These are phyloP conservation scores for Andricus quercusramuli DNA, from an alignment of 2,888 invertebrate species.

Conservation along the genomic window DNA sequence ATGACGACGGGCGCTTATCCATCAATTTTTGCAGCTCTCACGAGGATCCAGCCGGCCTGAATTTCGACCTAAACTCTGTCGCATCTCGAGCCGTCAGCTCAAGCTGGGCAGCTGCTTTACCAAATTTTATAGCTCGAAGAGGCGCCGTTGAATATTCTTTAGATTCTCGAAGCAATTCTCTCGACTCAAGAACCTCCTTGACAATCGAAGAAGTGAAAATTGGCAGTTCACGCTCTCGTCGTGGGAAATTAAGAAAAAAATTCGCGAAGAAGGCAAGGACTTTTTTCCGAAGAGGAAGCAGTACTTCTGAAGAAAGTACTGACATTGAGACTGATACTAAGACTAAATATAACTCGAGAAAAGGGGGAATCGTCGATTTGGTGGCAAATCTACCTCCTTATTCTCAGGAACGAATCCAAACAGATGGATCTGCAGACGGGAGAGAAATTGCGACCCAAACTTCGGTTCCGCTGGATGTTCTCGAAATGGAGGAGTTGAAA, in stretches of 20 bases:
- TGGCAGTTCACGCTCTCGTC: conserved; percentile 74
- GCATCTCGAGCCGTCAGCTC: conserved; percentile 93
- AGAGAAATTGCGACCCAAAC: conserved; percentile 77
- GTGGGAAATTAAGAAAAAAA: conserved; percentile 45
- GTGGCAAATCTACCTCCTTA: conserved; percentile 70
- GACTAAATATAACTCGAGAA: conserved; percentile 65
- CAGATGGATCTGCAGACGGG: conserved; percentile 65
- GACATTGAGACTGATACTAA: conserved; percentile 60
- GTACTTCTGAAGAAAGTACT: conserved; percentile 88
- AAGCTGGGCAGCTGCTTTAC: conserved; percentile 94
- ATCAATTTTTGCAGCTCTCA: conserved; percentile 92
- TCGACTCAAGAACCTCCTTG: conserved; percentile 92
- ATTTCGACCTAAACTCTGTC: conserved; percentile 86
- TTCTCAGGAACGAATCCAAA: conserved; percentile 70
- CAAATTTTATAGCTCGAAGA: conserved; percentile 90
- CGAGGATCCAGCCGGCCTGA: conserved; percentile 93
- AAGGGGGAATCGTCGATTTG: conserved; percentile 67
- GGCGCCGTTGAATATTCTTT: no score
- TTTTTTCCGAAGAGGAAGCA: conserved; percentile 82
- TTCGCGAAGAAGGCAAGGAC: conserved; percentile 67
- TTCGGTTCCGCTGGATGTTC: conserved; percentile 72
- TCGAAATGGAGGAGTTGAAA: conserved; percentile 76
- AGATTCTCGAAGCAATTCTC: conserved; percentile 92
- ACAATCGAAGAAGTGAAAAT: conserved; percentile 83
- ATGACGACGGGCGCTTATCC: conserved; percentile 90